These are phyloP conservation scores for Mizuhopecten yessoensis DNA, from an alignment of 1,140 invertebrate genomes.

Conservation along the genomic window DNA sequence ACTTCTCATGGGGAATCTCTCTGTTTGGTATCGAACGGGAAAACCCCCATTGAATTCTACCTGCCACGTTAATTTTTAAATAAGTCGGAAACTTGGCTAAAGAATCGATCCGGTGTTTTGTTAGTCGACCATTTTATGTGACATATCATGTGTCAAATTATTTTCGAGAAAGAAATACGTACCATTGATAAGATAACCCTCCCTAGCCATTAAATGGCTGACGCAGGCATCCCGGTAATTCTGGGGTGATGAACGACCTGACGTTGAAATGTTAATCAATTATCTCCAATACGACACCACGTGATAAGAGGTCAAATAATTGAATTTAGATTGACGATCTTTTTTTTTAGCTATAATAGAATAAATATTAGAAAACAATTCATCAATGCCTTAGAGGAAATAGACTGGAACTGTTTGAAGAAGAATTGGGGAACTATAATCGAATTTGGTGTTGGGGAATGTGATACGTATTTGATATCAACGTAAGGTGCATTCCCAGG, in stretches of 20 bases:
- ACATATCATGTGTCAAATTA: not conserved
- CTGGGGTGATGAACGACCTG: not conserved
- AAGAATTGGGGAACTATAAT: not conserved
- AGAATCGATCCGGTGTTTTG: not conserved
- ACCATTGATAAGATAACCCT: not conserved
- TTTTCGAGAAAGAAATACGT: not conserved
- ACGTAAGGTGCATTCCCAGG: no score
- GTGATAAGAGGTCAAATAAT: not conserved
- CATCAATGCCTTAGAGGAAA: not conserved
- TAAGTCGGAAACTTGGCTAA: not conserved
- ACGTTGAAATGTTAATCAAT: not conserved
- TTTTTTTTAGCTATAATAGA: no score
- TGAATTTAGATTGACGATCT: slow-evolving; percentile 1
- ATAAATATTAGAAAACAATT: not conserved
- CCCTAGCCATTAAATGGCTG: not conserved
- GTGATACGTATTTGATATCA: no score
- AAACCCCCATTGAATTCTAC: no score
- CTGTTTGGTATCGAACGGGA: no score
- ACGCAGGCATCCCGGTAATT: not conserved
- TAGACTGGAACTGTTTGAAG: not conserved
- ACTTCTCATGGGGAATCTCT: no score
- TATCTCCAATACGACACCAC: not conserved
- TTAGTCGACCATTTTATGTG: not conserved
- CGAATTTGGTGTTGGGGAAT: no score
- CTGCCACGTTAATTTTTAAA: no score